Percentiles rank a stretch among this genome's conserved stretches.
Conservation (phyloP, 2,113 vertebrate genomes). For the Neofelis nebulosa region DNA sequence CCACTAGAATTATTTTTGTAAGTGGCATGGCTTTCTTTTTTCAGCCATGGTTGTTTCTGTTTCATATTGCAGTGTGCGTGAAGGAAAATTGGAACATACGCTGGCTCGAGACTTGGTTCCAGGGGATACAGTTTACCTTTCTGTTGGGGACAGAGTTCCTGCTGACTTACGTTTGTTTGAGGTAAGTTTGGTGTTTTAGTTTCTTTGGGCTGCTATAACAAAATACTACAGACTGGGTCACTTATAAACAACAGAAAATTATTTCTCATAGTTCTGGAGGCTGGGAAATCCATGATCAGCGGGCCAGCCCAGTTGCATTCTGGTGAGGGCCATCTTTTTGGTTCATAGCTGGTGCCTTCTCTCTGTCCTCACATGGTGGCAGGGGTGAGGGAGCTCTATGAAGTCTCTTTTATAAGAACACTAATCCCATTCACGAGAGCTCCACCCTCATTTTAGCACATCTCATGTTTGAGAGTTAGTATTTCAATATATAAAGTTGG, state of each 20-base stretch:
- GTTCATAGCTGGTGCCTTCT: neutral
- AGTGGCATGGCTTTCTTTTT: neutral
- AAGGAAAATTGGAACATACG: constrained; percentile 92
- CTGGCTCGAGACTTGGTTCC: constrained; percentile 97
- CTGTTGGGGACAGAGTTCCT: constrained; percentile 97
- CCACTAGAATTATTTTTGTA: neutral
- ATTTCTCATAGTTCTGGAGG: neutral
- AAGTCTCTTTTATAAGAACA: neutral
- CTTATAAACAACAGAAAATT: neutral
- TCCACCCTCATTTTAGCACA: neutral
- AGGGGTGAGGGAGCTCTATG: neutral
- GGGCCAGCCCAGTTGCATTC: neutral
- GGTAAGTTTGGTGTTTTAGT: constrained; percentile 81
- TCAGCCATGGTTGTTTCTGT: neutral
- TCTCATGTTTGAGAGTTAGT: neutral
- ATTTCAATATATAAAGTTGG: neutral
- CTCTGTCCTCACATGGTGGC: neutral
- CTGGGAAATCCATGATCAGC: neutral
- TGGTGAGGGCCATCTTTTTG: neutral
- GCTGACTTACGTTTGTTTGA: constrained; percentile 97
- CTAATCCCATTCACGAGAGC: neutral
- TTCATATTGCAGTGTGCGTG: constrained; percentile 87
- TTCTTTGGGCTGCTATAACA: neutral
- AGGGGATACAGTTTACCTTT: constrained; percentile 96
- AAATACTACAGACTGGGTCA: neutral